Evolutionary conservation across 2,113 vertebrate genomes (phyloP).

Genomic region (Rhinogobius similis): DNA sequence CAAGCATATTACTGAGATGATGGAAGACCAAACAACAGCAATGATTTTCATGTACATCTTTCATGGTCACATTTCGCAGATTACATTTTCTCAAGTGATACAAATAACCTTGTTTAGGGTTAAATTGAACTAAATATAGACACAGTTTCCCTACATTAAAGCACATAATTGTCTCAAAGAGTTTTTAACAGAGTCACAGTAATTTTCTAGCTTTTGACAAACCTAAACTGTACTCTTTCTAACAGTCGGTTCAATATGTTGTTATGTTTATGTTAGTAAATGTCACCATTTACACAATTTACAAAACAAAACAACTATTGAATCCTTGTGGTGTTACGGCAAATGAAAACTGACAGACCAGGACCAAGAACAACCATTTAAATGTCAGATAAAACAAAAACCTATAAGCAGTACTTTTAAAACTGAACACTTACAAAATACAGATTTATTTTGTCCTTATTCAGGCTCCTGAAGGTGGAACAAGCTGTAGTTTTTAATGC

Average conservation of each 20-base stretch:
- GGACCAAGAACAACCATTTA: neutral
- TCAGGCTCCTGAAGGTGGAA: neutral
- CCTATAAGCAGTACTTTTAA: neutral
- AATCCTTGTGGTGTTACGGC: neutral
- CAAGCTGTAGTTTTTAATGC: neutral
- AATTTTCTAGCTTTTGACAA: neutral
- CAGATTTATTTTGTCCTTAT: neutral
- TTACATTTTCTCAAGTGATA: slow-evolving; percentile 16
- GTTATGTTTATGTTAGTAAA: neutral
- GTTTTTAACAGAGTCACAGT: neutral
- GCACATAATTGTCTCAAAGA: neutral
- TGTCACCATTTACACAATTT: neutral
- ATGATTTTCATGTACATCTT: slow-evolving; percentile 20
- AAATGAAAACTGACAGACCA: neutral
- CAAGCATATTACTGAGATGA: slow-evolving; percentile 18
- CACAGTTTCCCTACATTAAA: slow-evolving; percentile 20
- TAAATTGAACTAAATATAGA: slow-evolving; percentile 41
- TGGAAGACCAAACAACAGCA: slow-evolving; percentile 29
- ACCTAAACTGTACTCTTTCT: neutral
- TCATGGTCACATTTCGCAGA: slow-evolving; percentile 16
- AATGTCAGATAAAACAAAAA: neutral
- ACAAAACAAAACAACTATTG: neutral
- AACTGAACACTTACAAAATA: neutral
- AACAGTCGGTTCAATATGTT: neutral
- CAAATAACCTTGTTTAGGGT: slow-evolving; percentile 44